phyloP scores from a whole-genome alignment of 1,140 invertebrate species.

The Frieseomelitta varia region DNA sequence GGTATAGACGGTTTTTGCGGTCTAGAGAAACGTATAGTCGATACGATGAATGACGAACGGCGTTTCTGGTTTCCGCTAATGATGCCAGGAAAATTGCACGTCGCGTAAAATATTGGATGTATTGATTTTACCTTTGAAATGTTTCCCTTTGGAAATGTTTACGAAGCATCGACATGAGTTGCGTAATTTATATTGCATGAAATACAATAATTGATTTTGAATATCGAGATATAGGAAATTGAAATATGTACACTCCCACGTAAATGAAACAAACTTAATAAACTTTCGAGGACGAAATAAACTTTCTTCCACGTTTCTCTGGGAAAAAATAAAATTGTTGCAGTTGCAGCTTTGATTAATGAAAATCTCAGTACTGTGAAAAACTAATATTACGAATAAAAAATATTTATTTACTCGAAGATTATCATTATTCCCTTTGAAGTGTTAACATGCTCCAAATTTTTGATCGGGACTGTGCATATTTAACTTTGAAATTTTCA shows the following conservation, averaged over 20 bases:
- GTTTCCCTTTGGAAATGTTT: neutral
- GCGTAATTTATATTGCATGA: neutral
- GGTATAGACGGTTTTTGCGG: constrained; percentile 4
- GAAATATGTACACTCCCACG: neutral
- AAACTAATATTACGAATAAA: too few relatives aligned
- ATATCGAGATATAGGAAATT: neutral
- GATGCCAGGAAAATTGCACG: constrained; percentile 5
- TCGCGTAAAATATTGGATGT: neutral
- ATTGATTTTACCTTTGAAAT: neutral
- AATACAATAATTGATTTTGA: neutral
- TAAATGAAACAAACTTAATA: too few relatives aligned
- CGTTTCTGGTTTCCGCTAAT: constrained; percentile 19
- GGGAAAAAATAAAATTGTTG: too few relatives aligned
- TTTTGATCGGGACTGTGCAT: too few relatives aligned
- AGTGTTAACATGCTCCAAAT: too few relatives aligned
- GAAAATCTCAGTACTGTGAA: too few relatives aligned
- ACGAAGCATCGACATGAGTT: neutral
- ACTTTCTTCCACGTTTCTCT: too few relatives aligned
- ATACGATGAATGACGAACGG: constrained; percentile 5
- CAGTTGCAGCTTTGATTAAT: too few relatives aligned
- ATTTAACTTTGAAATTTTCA: too few relatives aligned
- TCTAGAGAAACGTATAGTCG: neutral
- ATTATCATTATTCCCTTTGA: too few relatives aligned
- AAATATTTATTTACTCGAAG: too few relatives aligned
- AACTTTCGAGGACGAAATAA: too few relatives aligned